phyloP scores from a whole-genome alignment of 1,140 invertebrate species.

The Melitaea cinxia region DNA sequence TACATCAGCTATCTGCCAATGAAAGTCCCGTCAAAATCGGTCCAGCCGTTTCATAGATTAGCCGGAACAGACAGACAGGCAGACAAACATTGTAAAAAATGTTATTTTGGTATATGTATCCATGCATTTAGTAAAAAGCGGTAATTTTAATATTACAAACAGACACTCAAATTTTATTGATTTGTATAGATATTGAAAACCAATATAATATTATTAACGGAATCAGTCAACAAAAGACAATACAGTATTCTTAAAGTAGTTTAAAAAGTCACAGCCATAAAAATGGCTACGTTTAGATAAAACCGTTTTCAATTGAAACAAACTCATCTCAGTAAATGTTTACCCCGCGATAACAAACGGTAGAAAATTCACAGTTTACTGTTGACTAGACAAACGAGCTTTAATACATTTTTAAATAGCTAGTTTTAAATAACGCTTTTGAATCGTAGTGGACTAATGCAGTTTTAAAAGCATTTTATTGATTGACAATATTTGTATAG shows the following conservation, averaged over 20 bases:
- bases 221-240: not conserved
- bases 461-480: not conserved
- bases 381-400: slow-evolving; percentile 49
- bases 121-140: too few relatives aligned
- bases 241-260: too few relatives aligned
- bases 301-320: slow-evolving; percentile 18
- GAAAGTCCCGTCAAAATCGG: too few relatives aligned
- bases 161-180: too few relatives aligned
- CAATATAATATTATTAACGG: not conserved
- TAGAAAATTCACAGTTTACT: slow-evolving; percentile 60
- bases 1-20: too few relatives aligned
- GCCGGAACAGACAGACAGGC: too few relatives aligned
- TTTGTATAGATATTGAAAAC: too few relatives aligned
- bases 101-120: too few relatives aligned
- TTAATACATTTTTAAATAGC: slow-evolving; percentile 18
- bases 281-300: slow-evolving; percentile 1
- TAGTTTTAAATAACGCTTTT: not conserved
- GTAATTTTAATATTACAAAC: too few relatives aligned
- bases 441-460: not conserved
- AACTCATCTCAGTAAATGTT: slow-evolving; percentile 58
- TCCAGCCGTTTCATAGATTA: too few relatives aligned
- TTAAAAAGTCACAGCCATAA: too few relatives aligned
- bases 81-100: too few relatives aligned
- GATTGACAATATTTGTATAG: not conserved
- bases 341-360: slow-evolving; percentile 53